Evolutionary conservation across 2,888 invertebrate species (phyloP), one percentile per base, ranked within the genome.

Genomic region (Chironomus riparius): DNA sequence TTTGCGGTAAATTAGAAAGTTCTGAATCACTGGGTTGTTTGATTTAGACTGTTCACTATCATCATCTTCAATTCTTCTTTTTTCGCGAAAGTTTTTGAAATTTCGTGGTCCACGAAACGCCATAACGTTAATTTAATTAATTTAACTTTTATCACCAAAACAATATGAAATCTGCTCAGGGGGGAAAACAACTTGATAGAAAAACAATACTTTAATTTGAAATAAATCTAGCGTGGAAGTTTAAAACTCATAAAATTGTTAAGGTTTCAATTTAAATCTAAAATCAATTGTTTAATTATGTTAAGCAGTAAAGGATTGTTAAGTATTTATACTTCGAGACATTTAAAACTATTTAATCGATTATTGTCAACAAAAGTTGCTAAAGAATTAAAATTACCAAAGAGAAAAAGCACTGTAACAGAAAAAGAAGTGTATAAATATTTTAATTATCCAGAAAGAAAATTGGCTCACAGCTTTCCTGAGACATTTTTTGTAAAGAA

Each of bases 1-100:
- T 0, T 80, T 77, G 0, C 90, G 87, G 80, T 88, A 91, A n/a
- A 83, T 82, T 78, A 86, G 87, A 82, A 93, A 93, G 3, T 65
- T 79, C 0, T 77, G 47, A 12, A 82, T 79, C 0, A 83, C 78
- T 3, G 83, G 82, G 78, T 82, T 82, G 5, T 80, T 79, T 62
- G 83, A 82, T 47, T 81, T 81, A 7, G 18, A 4, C 5, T 65
- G 21, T 2, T 69, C 69, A 3, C 13, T 22, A 24, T 65, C 65
- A 24, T 65, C 65, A 6, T 68, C 68, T 2, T 68, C 38, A 15
- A 28, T 28, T 18, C 38, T 6, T 68, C 68, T 7, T 18, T 68
- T 28, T 24, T 56, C 24, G n/a, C 50, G 48, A 24, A 24, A 24
- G 24, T 71, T 71, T 28, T n/a, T 18, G n/a, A 22, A 24, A 21